These are phyloP conservation scores for Distichodus sexfasciatus DNA, from an alignment of 2,797 vertebrate genomes.

Conservation along the genomic window DNA sequence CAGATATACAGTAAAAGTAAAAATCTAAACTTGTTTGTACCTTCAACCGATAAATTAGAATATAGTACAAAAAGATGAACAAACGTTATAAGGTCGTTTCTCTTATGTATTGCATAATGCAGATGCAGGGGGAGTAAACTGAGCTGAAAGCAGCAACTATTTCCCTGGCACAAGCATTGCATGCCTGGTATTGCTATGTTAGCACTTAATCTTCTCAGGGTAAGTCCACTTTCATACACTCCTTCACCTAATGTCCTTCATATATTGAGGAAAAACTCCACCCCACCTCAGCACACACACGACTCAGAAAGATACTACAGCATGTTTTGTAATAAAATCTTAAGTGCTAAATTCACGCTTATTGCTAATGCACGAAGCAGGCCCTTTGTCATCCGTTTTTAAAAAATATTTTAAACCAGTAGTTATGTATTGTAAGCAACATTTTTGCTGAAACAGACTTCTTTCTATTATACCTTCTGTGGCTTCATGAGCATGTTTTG, in stretches of 20 bases:
- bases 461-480: too few relatives aligned
- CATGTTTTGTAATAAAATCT: background rate
- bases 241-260: background rate
- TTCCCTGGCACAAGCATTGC: conserved; percentile 13
- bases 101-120: background rate
- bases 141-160: background rate
- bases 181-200: background rate
- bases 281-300: conserved; percentile 21
- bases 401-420: background rate
- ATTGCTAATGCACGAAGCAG: conserved; percentile 22
- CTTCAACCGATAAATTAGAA: background rate
- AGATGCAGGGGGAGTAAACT: background rate
- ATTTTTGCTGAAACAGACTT: too few relatives aligned
- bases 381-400: background rate
- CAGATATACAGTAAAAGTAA: background rate
- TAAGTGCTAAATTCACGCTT: conserved; percentile 24
- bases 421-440: too few relatives aligned
- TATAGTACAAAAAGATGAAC: background rate
- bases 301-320: background rate
- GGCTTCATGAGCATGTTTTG: too few relatives aligned
- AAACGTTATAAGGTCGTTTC: background rate
- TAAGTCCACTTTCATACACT: conserved; percentile 15
- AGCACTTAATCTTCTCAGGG: background rate
- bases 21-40: background rate
- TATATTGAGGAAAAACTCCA: background rate